Evolutionary conservation across 2,888 invertebrate genomes (phyloP), one percentile per base, ranked within the genome.

Genomic region (Pachliopta kotzebuea): DNA sequence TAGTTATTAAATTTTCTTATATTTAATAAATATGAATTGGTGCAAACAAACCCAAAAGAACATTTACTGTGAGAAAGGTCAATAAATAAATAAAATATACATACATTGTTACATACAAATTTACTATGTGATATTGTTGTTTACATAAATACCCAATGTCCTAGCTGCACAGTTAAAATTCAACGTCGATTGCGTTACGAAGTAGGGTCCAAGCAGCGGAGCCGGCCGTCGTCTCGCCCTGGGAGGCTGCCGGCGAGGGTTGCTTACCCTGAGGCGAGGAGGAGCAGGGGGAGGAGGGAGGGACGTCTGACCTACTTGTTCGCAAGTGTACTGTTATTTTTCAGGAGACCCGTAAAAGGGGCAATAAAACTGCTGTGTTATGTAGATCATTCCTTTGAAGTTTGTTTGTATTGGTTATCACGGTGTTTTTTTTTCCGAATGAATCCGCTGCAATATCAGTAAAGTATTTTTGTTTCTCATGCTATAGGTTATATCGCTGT

Each of bases 311-410:
- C 65, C 60, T 52, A 61, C 18, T 57, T 60, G 24, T 42, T n/a
- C 49, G 49, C 11, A 20, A 52, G 11, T 11, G 21, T 52, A 6
- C 50, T 18, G 50, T 21, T 52, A 21, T 52, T 60, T 60, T 60
- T 60, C 64, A 55, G 60, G 37, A 60, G 56, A 31, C 49, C 45
- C 52, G 21, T 63, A 63, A 59, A 63, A 54, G 42, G 42, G 53
- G 54, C 49, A 54, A 54, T 63, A 53, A 53, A 53, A 53, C 21
- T 14, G 50, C 37, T 45, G 24, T 42, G 54, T 45, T 26, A 24
- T 24, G 26, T 45, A 60, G 53, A 42, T 61, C 42, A 42, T 55
- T 45, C 45, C 55, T 54, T 55, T 42, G 14, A 45, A 52, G 21
- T 52, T 21, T 52, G 21, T 52, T 52, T 52, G 4, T 52, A 52